A percentile compares a stretch with the other conserved stretches of the same genome.
Evolutionary conservation across 2,797 vertebrate species (phyloP).

Genomic region (Sarcoramphus papa): DNA sequence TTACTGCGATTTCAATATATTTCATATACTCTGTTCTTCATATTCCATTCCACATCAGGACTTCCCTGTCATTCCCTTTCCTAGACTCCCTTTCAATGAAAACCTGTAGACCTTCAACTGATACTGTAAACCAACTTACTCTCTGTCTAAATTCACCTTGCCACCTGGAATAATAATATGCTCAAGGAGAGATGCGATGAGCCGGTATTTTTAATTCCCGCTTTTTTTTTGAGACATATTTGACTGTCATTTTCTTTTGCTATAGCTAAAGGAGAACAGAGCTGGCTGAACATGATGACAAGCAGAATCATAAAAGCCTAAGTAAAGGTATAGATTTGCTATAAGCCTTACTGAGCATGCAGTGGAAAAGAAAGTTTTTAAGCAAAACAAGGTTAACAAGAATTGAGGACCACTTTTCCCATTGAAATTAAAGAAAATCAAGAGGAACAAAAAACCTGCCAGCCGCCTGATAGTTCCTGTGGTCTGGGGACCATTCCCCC

Average conservation of each 20-base stretch:
- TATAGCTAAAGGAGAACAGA: neutral
- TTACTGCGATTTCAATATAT: neutral
- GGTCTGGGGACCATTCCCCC: neutral
- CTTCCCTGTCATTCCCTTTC: neutral
- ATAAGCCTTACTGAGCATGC: neutral
- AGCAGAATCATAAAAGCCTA: neutral
- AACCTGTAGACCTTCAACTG: neutral
- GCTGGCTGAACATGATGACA: neutral
- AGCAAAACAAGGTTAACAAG: neutral
- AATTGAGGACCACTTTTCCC: neutral
- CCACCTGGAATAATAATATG: neutral
- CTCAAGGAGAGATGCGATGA: neutral
- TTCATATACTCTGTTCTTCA: neutral
- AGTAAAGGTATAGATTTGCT: neutral
- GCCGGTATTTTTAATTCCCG: neutral
- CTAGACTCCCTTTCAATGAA: neutral
- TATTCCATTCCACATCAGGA: neutral
- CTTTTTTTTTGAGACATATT: neutral
- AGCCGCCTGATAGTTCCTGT: neutral
- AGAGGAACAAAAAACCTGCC: neutral
- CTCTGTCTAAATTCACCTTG: neutral
- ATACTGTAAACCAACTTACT: neutral
- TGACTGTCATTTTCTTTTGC: neutral
- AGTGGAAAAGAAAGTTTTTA: neutral
- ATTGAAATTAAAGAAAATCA: neutral